Conservation (phyloP, 1,140 invertebrate species). For the Belonocnema kinseyi region DNA sequence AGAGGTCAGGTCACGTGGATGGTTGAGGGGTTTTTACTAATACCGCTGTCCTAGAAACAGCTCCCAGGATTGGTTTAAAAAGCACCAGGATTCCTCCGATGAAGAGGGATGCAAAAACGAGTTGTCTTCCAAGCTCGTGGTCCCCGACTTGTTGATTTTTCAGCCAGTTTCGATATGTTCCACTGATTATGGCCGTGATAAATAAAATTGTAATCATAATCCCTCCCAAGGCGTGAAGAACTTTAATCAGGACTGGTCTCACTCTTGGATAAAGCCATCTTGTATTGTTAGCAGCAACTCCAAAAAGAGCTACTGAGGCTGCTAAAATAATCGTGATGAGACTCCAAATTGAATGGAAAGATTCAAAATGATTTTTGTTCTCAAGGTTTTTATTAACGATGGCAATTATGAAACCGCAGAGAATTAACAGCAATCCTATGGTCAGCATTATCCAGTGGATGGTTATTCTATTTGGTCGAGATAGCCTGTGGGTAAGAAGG, state of each 20-base stretch:
- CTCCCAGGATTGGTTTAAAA: slow-evolving; percentile 65
- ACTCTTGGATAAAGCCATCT: slow-evolving; percentile 66
- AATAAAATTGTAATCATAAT: slow-evolving; percentile 62
- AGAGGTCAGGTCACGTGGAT: slow-evolving; percentile 39
- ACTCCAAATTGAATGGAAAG: slow-evolving; percentile 63
- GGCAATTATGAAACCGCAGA: slow-evolving; percentile 64
- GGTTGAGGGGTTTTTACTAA: slow-evolving; percentile 53
- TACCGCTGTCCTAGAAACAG: slow-evolving; percentile 60
- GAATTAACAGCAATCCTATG: slow-evolving; percentile 57
- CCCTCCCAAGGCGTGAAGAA: slow-evolving; percentile 65
- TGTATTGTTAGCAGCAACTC: slow-evolving; percentile 66
- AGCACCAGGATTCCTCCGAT: slow-evolving; percentile 64
- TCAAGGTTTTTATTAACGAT: slow-evolving; percentile 61
- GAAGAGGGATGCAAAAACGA: slow-evolving; percentile 62
- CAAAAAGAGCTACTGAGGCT: slow-evolving; percentile 53
- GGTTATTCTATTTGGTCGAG: slow-evolving; percentile 56
- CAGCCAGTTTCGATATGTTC: slow-evolving; percentile 62
- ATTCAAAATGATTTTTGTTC: slow-evolving; percentile 57
- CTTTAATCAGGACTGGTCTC: slow-evolving; percentile 63
- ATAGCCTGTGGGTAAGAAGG: slow-evolving; percentile 52
- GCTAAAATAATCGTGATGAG: slow-evolving; percentile 61
- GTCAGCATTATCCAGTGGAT: slow-evolving; percentile 68
- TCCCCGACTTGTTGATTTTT: slow-evolving; percentile 31
- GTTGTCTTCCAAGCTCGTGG: slow-evolving; percentile 49
- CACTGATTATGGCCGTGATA: slow-evolving; percentile 65